A percentile compares a stretch with the other conserved stretches of the same genome.
phyloP scores from a whole-genome alignment of 1,140 invertebrate species.

The Mesaphorura yosii region DNA sequence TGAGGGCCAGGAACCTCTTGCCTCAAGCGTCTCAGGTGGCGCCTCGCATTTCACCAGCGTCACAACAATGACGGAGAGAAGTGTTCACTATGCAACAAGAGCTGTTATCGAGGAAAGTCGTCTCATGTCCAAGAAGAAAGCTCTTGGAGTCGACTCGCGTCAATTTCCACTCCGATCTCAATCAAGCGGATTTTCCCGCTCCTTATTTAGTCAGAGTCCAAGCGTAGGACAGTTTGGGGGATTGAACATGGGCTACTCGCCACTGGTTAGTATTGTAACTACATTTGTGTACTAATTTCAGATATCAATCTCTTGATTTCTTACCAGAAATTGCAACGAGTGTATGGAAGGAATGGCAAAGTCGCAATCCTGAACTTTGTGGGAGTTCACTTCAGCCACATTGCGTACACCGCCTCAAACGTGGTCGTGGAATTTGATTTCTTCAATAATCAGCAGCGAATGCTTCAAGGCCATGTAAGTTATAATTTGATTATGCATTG shows the following conservation, averaged over 20 bases:
- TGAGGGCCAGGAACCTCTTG: no score
- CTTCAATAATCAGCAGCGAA: constrained; percentile 20
- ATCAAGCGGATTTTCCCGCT: no score
- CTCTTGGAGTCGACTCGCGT: no score
- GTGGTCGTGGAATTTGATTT: constrained; percentile 20
- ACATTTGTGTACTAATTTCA: background rate
- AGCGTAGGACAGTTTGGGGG: background rate
- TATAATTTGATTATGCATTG: background rate
- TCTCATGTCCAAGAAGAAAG: no score
- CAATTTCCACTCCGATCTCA: no score
- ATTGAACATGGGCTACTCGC: background rate
- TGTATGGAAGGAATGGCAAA: constrained; percentile 16
- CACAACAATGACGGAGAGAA: no score
- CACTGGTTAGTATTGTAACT: background rate
- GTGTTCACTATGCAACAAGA: no score
- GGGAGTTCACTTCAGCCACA: constrained; percentile 16
- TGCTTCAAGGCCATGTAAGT: constrained; percentile 29
- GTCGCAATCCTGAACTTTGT: constrained; percentile 21
- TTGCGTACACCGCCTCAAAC: constrained; percentile 25
- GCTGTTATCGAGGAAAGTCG: no score
- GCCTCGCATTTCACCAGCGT: no score
- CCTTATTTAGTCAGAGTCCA: background rate
- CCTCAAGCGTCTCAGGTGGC: no score
- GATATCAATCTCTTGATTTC: background rate
- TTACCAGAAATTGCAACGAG: constrained; percentile 14